Conservation (phyloP, 2,888 invertebrate genomes). For the Ctena decussata region DNA sequence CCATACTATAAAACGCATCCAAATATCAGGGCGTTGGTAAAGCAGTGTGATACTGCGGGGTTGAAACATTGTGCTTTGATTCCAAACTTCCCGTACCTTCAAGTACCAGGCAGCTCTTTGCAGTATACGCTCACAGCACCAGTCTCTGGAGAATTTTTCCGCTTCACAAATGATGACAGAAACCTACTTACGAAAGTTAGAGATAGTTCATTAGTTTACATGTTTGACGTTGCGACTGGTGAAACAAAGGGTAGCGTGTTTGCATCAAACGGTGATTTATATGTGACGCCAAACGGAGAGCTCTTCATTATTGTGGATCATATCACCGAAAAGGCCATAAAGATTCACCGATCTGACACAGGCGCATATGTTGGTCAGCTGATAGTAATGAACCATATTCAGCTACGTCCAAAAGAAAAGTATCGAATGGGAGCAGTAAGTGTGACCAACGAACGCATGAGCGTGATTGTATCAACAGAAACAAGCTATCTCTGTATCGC, state of each 20-base stretch:
- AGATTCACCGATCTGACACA: conserved; percentile 81
- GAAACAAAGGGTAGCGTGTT: conserved; percentile 75
- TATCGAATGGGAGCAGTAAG: conserved; percentile 79
- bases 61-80: conserved; percentile 82
- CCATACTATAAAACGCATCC: conserved; percentile 83
- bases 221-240: conserved; percentile 82
- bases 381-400: conserved; percentile 84
- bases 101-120: conserved; percentile 84
- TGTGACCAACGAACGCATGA: conserved; percentile 79
- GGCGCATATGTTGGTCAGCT: conserved; percentile 84
- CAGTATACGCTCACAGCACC: conserved; percentile 77
- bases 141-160: conserved; percentile 70
- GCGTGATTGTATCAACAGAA: conserved; percentile 82
- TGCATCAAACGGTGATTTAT: conserved; percentile 83
- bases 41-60: conserved; percentile 83
- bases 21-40: conserved; percentile 82
- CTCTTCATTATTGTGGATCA: conserved; percentile 83
- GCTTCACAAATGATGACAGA: conserved; percentile 73
- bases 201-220: conserved; percentile 74
- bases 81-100: conserved; percentile 84
- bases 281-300: conserved; percentile 80
- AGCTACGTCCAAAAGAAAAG: conserved; percentile 79
- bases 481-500: conserved; percentile 84
- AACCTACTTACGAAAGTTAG: conserved; percentile 78
- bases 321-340: conserved; percentile 83